phyloP scores from a whole-genome alignment of 2,888 invertebrate genomes.

The Amblyteles armatorius region DNA sequence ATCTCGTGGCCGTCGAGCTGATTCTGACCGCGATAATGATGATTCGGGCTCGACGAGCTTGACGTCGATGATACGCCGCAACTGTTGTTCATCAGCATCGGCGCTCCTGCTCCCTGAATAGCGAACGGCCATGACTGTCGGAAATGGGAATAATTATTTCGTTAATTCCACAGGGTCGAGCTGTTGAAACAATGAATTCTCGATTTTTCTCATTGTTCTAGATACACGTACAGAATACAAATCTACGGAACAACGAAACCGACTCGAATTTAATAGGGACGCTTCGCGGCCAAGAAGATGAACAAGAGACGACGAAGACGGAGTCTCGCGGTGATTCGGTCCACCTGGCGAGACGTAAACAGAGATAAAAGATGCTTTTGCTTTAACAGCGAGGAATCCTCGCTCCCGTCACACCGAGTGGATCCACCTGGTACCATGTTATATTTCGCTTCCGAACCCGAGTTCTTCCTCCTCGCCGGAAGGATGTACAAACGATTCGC shows the following conservation, averaged over 20 bases:
- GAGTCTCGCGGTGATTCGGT: constrained; percentile 75
- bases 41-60: constrained; percentile 71
- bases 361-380: constrained; percentile 72
- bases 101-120: constrained; percentile 86
- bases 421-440: constrained; percentile 77
- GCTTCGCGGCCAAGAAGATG: constrained; percentile 40
- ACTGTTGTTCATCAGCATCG: constrained; percentile 77
- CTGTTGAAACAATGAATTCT: not conserved
- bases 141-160: constrained; percentile 26
- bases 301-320: constrained; percentile 49
- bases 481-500: constrained; percentile 31
- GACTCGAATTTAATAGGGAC: constrained; percentile 75
- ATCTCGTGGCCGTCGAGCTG: constrained; percentile 75
- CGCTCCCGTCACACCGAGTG: constrained; percentile 75
- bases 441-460: constrained; percentile 51
- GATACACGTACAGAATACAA: constrained; percentile 5
- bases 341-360: constrained; percentile 81
- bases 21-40: constrained; percentile 73
- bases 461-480: constrained; percentile 22
- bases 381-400: constrained; percentile 68
- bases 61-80: constrained; percentile 77
- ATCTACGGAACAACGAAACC: constrained; percentile 70
- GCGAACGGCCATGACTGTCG: constrained; percentile 94
- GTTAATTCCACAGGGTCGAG: not conserved
- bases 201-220: not conserved